Evolutionary conservation across 2,797 vertebrate species (phyloP).

Genomic region (Otus scops): DNA sequence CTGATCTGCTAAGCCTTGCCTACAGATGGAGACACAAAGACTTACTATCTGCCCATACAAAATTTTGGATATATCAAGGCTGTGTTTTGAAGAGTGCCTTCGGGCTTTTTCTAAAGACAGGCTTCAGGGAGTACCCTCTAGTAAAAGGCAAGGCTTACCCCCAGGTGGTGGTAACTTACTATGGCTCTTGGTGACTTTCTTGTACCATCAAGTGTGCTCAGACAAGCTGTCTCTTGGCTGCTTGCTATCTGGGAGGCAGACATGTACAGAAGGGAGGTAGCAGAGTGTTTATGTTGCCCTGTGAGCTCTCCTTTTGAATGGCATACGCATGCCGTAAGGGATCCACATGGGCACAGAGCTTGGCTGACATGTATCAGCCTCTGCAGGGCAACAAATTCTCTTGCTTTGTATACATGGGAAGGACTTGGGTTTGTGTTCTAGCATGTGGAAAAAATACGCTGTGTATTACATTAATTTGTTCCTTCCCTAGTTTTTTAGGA

Average conservation of each 20-base stretch:
- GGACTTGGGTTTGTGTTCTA: not conserved
- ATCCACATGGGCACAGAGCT: not conserved
- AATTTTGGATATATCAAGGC: not conserved
- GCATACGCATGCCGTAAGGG: rapidly evolving
- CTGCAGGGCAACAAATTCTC: not conserved
- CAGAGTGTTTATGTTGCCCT: rapidly evolving
- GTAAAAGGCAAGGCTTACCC: not conserved
- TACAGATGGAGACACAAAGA: constrained; percentile 16
- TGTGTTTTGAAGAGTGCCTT: constrained; percentile 12
- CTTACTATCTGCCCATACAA: constrained; percentile 24
- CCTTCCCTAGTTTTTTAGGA: not conserved
- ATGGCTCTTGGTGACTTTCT: not conserved
- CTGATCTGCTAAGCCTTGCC: constrained; percentile 12
- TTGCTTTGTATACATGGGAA: not conserved
- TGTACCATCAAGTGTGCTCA: not conserved
- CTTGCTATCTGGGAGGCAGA: not conserved
- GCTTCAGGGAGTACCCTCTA: not conserved
- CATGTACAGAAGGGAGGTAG: not conserved
- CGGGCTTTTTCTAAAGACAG: not conserved
- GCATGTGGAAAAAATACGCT: not conserved
- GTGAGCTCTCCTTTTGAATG: not conserved
- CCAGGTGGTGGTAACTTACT: not conserved
- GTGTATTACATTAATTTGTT: not conserved
- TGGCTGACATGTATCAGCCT: not conserved
- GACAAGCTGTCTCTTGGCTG: constrained; percentile 38